Conservation (phyloP, 2,888 invertebrate genomes). For the Dioctria linearis region DNA sequence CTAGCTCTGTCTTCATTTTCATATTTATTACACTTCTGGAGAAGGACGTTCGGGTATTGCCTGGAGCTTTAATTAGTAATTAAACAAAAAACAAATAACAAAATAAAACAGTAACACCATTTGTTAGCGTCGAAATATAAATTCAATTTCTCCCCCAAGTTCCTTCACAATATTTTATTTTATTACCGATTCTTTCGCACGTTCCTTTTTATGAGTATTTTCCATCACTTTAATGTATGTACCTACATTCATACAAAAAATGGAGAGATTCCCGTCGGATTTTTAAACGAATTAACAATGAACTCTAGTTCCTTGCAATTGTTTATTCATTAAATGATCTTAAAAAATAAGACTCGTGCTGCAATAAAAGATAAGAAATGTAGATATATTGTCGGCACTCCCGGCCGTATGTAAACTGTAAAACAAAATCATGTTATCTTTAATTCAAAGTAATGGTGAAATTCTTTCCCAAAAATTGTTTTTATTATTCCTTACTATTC, state of each 20-base stretch:
- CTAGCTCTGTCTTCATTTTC: no score
- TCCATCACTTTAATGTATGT: conserved; percentile 55
- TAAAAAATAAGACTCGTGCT: conserved; percentile 56
- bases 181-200: conserved; percentile 55
- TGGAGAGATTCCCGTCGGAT: not conserved
- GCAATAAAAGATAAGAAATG: conserved; percentile 54
- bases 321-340: conserved; percentile 59
- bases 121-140: conserved; percentile 51
- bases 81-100: no score
- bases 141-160: conserved; percentile 56
- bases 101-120: conserved; percentile 51
- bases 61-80: no score
- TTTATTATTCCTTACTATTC: conserved; percentile 56
- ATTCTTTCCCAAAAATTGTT: conserved; percentile 60
- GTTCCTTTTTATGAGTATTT: conserved; percentile 57
- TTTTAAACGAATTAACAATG: conserved; percentile 36
- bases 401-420: conserved; percentile 53
- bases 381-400: conserved; percentile 32
- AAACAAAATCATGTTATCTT: conserved; percentile 57
- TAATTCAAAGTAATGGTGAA: conserved; percentile 60
- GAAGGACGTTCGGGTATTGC: no score
- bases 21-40: no score
- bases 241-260: conserved; percentile 18
- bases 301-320: conserved; percentile 54
- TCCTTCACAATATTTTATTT: conserved; percentile 58